Base-by-base conservation (phyloP, 2,888 invertebrate genomes). In the Synergus gifuensis region DNA sequence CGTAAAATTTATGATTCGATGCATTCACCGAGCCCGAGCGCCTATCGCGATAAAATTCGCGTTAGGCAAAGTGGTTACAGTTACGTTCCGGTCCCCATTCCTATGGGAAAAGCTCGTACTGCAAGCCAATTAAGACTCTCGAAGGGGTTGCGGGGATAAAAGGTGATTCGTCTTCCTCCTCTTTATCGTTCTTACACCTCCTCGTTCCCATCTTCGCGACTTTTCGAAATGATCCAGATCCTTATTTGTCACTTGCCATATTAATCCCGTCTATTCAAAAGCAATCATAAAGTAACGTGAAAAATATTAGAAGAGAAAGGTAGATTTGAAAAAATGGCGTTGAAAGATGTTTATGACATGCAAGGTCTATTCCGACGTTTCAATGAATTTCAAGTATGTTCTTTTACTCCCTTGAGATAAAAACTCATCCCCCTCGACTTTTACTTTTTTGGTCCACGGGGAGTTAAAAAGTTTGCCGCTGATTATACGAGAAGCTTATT, bases 51-150 rank as follows among this genome's bases (percentile, higher is more conserved):
- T 88, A 87, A 88, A 88, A 88, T 85, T 87, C 86, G 79, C 87
- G 85, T 89, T 90, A 88, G 84, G 87, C 85, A 87, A 89, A 89
- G 87, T 87, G 87, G 86, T 86, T 85, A 86, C 85, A 84, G 83
- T 85, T 80, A 77, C 78, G 78, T 84, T 84, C 82, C 83, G 78
- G 80, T 84, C 81, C 82, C 82, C 82, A 79, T 83, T 82, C 80
- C 80, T 78, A 67, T 60, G 81, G 81, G 83, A 82, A 80, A 79
- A 79, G 83, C 81, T 81, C 82, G 78, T 76, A 84, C 79, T 77
- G 73, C 82, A 80, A 81, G 83, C 87, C 89, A 90, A 90, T 90
- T 90, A 90, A 88, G 86, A 81, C 81, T 18, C 49, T 22, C 16
- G 28, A 69, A 49, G 46, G 78, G 69, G 73, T 77, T 76, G 81